Conservation (phyloP, 2,888 invertebrate species). For the Agriopis leucophaearia region DNA sequence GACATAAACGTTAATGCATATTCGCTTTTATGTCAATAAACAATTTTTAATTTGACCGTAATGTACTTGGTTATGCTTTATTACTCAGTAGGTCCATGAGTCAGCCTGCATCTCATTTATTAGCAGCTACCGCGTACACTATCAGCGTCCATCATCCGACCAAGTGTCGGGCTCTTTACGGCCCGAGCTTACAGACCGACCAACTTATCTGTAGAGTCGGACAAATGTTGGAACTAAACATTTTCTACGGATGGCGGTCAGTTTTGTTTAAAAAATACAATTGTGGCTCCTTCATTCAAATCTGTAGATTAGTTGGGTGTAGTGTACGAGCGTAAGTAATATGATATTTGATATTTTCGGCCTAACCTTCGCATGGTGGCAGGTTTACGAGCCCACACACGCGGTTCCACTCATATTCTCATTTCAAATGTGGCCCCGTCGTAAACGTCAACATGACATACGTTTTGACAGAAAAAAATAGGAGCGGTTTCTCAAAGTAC, state of each 20-base stretch:
- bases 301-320: neutral
- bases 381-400: slow-evolving; percentile 75
- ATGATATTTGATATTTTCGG: slow-evolving; percentile 46
- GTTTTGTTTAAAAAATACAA: neutral
- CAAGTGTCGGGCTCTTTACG: slow-evolving; percentile 24
- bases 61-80: neutral
- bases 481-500: slow-evolving; percentile 7
- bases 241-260: neutral
- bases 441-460: slow-evolving; percentile 76
- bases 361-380: slow-evolving; percentile 45
- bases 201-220: neutral
- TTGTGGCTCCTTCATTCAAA: neutral
- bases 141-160: slow-evolving; percentile 24
- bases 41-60: too few species aligned
- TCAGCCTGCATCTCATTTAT: slow-evolving; percentile 16
- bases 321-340: slow-evolving; percentile 35
- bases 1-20: too few species aligned
- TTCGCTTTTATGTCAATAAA: too few species aligned
- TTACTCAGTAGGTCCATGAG: slow-evolving; percentile 11
- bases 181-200: neutral
- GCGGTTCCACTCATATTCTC: slow-evolving; percentile 64
- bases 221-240: neutral
- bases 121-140: slow-evolving; percentile 11
- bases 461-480: slow-evolving; percentile 45
- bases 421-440: slow-evolving; percentile 70